These are phyloP conservation scores for Drosophila novamexicana DNA, from an alignment of 1,140 invertebrate genomes.

Conservation along the genomic window DNA sequence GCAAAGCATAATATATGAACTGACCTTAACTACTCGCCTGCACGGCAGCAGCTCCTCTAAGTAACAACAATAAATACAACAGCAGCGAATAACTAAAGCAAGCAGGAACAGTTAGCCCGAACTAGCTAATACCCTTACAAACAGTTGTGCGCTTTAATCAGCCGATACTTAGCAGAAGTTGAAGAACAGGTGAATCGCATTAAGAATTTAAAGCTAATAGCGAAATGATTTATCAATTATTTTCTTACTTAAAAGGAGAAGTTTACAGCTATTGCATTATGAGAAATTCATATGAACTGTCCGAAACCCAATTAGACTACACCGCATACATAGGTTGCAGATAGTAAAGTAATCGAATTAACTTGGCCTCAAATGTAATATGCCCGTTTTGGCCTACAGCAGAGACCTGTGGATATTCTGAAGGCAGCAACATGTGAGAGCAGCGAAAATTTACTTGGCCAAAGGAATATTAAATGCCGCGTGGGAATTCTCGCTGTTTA, in stretches of 20 bases:
- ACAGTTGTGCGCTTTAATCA: too few species aligned
- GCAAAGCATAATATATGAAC: conserved; percentile 81
- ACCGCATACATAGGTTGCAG: neutral
- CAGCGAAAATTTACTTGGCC: conserved; percentile 71
- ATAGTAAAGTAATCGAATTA: neutral
- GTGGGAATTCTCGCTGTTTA: conserved; percentile 82
- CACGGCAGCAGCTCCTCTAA: conserved; percentile 36
- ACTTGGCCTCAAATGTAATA: conserved; percentile 1
- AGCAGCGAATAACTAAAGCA: conserved; percentile 3
- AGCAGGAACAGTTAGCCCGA: conserved; percentile 6
- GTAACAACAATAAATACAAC: conserved; percentile 13
- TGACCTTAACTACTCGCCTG: conserved; percentile 73
- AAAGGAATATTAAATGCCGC: conserved; percentile 82
- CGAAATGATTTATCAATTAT: too few species aligned
- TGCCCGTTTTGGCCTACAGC: conserved; percentile 2
- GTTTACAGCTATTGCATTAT: too few species aligned
- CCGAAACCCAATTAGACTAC: neutral
- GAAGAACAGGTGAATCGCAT: too few species aligned
- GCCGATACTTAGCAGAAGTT: too few species aligned
- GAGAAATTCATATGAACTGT: too few species aligned
- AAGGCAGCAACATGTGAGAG: conserved; percentile 13
- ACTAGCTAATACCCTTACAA: conserved; percentile 1
- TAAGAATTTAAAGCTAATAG: too few species aligned
- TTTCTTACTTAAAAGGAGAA: too few species aligned
- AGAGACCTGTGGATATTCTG: neutral